These are phyloP conservation scores for Cataglyphis cursor DNA, from an alignment of 2,888 invertebrate species.

Conservation along the genomic window DNA sequence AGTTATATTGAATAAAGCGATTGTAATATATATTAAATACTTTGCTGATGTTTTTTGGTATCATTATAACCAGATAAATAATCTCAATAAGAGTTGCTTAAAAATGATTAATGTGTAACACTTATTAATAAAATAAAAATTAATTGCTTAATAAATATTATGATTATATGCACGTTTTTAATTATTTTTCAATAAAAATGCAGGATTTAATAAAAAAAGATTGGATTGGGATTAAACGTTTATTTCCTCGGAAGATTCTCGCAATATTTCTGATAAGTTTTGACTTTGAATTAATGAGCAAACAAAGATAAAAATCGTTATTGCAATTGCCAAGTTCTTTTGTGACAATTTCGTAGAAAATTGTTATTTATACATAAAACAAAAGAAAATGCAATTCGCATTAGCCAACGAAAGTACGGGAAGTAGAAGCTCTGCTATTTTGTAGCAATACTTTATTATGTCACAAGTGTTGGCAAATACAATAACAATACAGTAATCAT, in stretches of 20 bases:
- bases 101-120: constrained; percentile 4
- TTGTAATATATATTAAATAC: constrained; percentile 67
- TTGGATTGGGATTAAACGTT: constrained; percentile 2
- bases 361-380: neutral
- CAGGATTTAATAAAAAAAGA: constrained; percentile 13
- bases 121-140: constrained; percentile 12
- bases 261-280: constrained; percentile 11
- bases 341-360: neutral
- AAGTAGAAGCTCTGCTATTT: constrained; percentile 14
- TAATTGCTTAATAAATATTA: neutral
- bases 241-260: constrained; percentile 36
- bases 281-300: constrained; percentile 2
- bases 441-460: constrained; percentile 78
- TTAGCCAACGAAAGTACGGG: constrained; percentile 17
- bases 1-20: constrained; percentile 57
- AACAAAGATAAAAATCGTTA: constrained; percentile 19
- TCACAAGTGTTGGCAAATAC: constrained; percentile 81
- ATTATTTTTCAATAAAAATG: neutral
- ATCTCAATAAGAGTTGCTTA: neutral
- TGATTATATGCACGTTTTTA: neutral
- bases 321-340: constrained; percentile 32
- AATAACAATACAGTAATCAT: constrained; percentile 76
- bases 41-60: neutral
- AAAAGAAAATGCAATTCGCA: neutral
- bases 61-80: neutral